Evolutionary conservation across 2,888 invertebrate genomes (phyloP), one percentile per base, ranked within the genome.

Genomic region (Steinernema scapterisci): DNA sequence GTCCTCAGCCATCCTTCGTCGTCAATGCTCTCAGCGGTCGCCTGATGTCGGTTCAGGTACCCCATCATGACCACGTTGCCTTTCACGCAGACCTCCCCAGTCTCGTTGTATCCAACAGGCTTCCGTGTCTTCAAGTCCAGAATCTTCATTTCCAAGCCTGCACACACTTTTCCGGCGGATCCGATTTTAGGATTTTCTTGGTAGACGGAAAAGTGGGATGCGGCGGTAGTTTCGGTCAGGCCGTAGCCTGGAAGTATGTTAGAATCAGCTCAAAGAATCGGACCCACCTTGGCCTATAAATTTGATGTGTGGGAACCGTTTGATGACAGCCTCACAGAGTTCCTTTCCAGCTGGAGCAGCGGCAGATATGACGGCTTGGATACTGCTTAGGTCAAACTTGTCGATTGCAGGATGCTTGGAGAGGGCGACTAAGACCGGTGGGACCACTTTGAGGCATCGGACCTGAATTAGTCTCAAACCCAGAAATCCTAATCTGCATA

Each of bases 381-480:
- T 87, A 11, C 91, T 92, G 0, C 92, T 91, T 75, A 95, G 89
- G 88, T 95, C 92, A 85, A 92, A 94, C 77, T 92, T 91, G 52
- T 91, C 90, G 1, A 93, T 92, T 71, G 91, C 89, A 0, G 92
- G 91, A 87, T 92, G 90, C 75, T 91, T 90, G 0, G 91, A 91
- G 89, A 94, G 90, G 82, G 93, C 91, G 23, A 94, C 91, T 87
- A 94, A 91, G 74, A 93, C 90, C n/a, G 94, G 94, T 5, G 95
- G 94, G 11, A 94, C 94, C 1, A 92, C 87, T 81, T 92, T 92
- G 2, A 83, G 45, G 19, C 71, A 27, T 13, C 72, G 73, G 25
- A 79, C 54, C 80, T 79, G 44, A 46, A 75, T 7, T n/a, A n/a
- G n/a, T n/a, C n/a, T 13, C 7, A 45, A 45, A 45, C 13, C 45